Evolutionary conservation across 2,888 invertebrate genomes (phyloP), one percentile per base, ranked within the genome.

Genomic region (Melanophora roralis): DNA sequence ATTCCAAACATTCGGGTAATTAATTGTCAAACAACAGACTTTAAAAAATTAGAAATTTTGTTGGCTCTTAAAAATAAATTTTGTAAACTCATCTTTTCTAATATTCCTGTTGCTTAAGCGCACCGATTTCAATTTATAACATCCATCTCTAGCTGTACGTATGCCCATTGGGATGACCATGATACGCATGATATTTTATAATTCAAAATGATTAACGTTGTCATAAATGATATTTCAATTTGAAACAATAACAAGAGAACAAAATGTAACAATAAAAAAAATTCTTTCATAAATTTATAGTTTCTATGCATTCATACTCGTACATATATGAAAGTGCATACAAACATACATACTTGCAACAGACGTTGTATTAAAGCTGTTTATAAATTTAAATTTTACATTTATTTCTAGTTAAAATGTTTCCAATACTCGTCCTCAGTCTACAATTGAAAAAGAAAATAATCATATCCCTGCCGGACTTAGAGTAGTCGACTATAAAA

Each of bases 141-240:
- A n/a, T n/a, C n/a, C n/a, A n/a, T n/a, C n/a, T n/a, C n/a, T 40
- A 0, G n/a, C 5, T 14, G 16, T 14, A 11, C 1, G 19, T 38
- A 4, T 49, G 40, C 32, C 69, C 73, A 14, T 57, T 68, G 78
- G 62, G 75, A 71, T 65, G 79, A 49, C 75, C 79, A 75, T 80
- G 80, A 76, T 76, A 76, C 32, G 67, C 65, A 68, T 62, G 75
- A 72, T 76, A 64, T 76, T 80, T 72, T 76, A 72, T 80, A 75
- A 76, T 76, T 64, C 80, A 51, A 76, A 72, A 72, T 76, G 80
- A 80, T 79, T 79, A 79, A 75, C 74, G 74, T 67, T 51, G 60
- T n/a, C 75, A 75, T 71, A 75, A 79, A 79, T 75, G 60, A 65
- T 71, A 71, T 75, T 71, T 40, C 59, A 47, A 74, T 71, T 75